Conservation (phyloP, 2,113 vertebrate species). For the Setophaga coronata region DNA sequence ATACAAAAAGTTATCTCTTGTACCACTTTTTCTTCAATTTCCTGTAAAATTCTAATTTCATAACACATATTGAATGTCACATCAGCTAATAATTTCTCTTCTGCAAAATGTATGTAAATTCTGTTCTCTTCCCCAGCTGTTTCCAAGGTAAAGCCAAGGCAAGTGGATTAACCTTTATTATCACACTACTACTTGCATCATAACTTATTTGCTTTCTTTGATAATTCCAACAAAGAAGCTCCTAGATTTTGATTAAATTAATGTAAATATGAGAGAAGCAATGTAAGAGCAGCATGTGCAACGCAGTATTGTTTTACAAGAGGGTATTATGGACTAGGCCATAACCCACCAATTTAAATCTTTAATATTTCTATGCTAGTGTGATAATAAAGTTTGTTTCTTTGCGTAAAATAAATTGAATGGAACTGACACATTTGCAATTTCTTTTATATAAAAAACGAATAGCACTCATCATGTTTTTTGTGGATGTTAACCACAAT, state of each 20-base stretch:
- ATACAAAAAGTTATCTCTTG: background rate
- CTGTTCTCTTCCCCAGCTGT: background rate
- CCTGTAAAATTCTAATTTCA: background rate
- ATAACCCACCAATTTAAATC: conserved; percentile 53
- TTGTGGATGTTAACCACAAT: background rate
- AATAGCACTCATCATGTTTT: background rate
- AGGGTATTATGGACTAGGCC: conserved; percentile 45
- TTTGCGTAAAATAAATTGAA: conserved; percentile 45
- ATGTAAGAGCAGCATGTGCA: conserved; percentile 47
- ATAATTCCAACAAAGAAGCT: conserved; percentile 31
- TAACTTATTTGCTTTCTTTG: conserved; percentile 25
- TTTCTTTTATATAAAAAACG: conserved; percentile 27
- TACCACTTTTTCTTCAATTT: background rate
- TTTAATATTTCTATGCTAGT: conserved; percentile 16
- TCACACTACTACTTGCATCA: background rate
- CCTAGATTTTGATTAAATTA: conserved; percentile 62
- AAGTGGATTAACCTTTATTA: background rate
- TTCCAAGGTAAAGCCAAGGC: background rate
- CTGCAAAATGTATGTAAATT: background rate
- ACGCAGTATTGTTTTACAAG: conserved; percentile 20
- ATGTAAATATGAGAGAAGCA: conserved; percentile 41
- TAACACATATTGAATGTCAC: background rate
- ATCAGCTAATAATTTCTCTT: background rate
- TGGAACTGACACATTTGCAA: background rate
- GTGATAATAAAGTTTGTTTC: conserved; percentile 34